A percentile compares a stretch with the other conserved stretches of the same genome.
phyloP scores from a whole-genome alignment of 2,888 invertebrate genomes.

The Unio pictorum region DNA sequence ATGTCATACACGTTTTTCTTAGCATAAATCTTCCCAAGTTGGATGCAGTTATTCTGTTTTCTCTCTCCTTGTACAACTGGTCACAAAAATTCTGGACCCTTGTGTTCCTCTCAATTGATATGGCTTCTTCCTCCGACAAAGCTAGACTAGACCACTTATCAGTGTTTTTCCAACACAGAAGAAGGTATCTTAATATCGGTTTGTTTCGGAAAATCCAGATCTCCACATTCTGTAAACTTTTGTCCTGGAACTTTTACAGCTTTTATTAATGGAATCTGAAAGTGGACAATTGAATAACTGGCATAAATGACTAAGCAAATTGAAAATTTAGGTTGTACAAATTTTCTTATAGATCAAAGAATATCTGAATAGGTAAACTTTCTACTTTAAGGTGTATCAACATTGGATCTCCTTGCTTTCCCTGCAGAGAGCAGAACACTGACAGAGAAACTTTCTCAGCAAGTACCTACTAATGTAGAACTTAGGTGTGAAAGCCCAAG shows the following conservation, averaged over 20 bases:
- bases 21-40: conserved; percentile 11
- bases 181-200: too few species aligned
- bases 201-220: too few species aligned
- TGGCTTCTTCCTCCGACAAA: conserved; percentile 1
- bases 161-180: too few species aligned
- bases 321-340: too few species aligned
- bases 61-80: conserved; percentile 10
- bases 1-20: not conserved
- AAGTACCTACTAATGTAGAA: conserved; percentile 1
- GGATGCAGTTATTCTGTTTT: conserved; percentile 11
- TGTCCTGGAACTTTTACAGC: too few species aligned
- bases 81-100: conserved; percentile 8
- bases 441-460: not conserved
- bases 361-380: not conserved
- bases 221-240: too few species aligned
- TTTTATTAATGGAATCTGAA: too few species aligned
- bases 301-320: too few species aligned
- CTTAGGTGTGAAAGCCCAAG: not conserved
- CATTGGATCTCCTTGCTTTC: conserved; percentile 11
- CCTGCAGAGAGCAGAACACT: conserved; percentile 9
- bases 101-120: conserved; percentile 6
- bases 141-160: not conserved
- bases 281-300: too few species aligned
- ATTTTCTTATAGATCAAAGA: too few species aligned
- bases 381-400: conserved; percentile 13